These are phyloP conservation scores for Hippocampus kuda DNA, from an alignment of 2,797 vertebrate species.

Conservation along the genomic window DNA sequence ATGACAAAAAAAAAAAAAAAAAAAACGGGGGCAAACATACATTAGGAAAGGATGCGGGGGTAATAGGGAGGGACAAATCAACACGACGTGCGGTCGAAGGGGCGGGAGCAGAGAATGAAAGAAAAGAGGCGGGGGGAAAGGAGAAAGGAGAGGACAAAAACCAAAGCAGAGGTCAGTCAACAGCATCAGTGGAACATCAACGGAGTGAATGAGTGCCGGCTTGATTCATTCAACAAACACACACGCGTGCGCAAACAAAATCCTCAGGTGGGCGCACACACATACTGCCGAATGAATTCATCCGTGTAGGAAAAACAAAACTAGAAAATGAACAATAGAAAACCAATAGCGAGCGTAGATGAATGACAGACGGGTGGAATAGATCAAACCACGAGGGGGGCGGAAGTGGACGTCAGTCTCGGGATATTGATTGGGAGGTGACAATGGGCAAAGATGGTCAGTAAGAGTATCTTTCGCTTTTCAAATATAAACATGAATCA, in stretches of 20 bases:
- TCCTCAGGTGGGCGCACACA: neutral
- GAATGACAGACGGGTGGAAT: conserved; percentile 23
- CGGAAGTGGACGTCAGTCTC: conserved; percentile 7
- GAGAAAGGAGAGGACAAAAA: conserved; percentile 60
- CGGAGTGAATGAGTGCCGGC: conserved; percentile 55
- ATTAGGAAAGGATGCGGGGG: conserved; percentile 14
- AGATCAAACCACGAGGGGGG: conserved; percentile 16
- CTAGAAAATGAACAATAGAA: conserved; percentile 26
- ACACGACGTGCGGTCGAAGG: conserved; percentile 59
- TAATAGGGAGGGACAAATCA: conserved; percentile 29
- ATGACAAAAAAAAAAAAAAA: conserved; percentile 7
- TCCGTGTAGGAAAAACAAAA: conserved; percentile 31
- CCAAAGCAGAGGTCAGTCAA: conserved; percentile 66
- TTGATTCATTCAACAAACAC: conserved; percentile 23
- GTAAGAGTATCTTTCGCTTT: neutral
- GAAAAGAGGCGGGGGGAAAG: conserved; percentile 61
- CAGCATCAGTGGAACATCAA: conserved; percentile 67
- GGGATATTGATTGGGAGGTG: neutral
- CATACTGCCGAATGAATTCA: conserved; percentile 35
- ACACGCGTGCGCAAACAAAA: conserved; percentile 8
- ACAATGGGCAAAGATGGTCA: neutral
- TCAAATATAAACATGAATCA: neutral
- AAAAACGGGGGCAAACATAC: conserved; percentile 23
- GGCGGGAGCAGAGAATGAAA: conserved; percentile 59
- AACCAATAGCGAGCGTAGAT: conserved; percentile 8